Percentiles rank a stretch among this genome's conserved stretches.
Conservation (phyloP, 2,888 invertebrate genomes). For the Protophormia terraenovae region DNA sequence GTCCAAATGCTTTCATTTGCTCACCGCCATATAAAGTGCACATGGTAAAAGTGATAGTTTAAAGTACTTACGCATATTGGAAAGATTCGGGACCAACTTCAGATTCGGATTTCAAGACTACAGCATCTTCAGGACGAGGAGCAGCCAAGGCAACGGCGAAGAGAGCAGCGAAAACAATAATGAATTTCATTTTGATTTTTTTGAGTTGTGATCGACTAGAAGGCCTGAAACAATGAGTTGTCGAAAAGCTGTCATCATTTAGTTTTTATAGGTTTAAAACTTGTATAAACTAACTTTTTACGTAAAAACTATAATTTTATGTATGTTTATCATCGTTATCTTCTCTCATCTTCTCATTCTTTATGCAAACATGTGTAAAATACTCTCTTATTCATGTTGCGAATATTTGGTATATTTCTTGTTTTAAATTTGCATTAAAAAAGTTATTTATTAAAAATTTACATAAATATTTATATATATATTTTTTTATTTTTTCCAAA, state of each 20-base stretch:
- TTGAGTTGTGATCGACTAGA: background rate
- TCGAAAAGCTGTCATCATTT: background rate
- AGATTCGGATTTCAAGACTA: constrained; percentile 39
- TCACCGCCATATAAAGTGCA: too few relatives aligned
- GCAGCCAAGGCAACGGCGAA: constrained; percentile 75
- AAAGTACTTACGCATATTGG: constrained; percentile 83
- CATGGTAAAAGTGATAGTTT: background rate
- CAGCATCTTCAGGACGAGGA: constrained; percentile 33
- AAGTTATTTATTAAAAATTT: too few relatives aligned
- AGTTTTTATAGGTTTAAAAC: background rate
- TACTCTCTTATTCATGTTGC: background rate
- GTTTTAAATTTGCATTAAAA: background rate
- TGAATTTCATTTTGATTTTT: constrained; percentile 70
- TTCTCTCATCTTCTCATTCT: background rate
- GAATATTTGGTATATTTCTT: background rate
- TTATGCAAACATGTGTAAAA: too few relatives aligned
- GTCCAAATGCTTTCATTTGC: background rate
- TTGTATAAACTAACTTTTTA: background rate
- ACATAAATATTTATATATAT: background rate
- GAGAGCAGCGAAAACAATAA: constrained; percentile 79
- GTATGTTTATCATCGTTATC: background rate
- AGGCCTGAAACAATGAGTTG: background rate
- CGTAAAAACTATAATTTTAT: background rate
- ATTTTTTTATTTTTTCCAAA: too few relatives aligned
- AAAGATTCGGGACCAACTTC: constrained; percentile 81